A percentile compares a stretch with the other conserved stretches of the same genome.
Conservation (phyloP, 2,888 invertebrate genomes). For the Chironomus riparius region DNA sequence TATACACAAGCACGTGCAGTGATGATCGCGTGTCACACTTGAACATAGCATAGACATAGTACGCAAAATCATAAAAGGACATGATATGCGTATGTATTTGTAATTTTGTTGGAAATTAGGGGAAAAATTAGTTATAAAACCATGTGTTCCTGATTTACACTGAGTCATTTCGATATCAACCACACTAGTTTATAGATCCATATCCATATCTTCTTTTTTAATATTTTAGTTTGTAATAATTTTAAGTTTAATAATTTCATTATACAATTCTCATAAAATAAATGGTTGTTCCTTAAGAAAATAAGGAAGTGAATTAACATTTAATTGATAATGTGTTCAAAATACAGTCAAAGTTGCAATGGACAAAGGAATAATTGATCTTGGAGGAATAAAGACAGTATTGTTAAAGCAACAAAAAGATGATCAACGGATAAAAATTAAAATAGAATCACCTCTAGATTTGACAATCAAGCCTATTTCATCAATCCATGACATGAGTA, state of each 20-base stretch:
- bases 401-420: conserved; percentile 42
- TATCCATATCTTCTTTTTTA: neutral
- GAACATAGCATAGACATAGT: neutral
- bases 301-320: neutral
- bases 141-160: neutral
- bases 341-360: conserved; percentile 3
- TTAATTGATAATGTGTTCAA: neutral
- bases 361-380: neutral
- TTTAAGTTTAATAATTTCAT: conserved; percentile 11
- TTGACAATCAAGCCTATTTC: conserved; percentile 55
- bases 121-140: conserved; percentile 18
- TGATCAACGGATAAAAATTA: conserved; percentile 41
- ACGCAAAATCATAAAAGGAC: conserved; percentile 17
- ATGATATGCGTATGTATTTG: neutral
- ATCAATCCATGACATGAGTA: conserved; percentile 32
- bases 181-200: neutral
- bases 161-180: conserved; percentile 15
- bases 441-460: conserved; percentile 52
- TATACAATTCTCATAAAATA: neutral
- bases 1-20: conserved; percentile 4
- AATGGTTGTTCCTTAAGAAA: no score
- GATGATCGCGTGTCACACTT: conserved; percentile 17
- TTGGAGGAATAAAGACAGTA: conserved; percentile 28
- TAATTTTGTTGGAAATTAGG: conserved; percentile 1
- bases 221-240: neutral